Conservation (phyloP, 2,797 vertebrate species). For the Acanthornis magna region DNA sequence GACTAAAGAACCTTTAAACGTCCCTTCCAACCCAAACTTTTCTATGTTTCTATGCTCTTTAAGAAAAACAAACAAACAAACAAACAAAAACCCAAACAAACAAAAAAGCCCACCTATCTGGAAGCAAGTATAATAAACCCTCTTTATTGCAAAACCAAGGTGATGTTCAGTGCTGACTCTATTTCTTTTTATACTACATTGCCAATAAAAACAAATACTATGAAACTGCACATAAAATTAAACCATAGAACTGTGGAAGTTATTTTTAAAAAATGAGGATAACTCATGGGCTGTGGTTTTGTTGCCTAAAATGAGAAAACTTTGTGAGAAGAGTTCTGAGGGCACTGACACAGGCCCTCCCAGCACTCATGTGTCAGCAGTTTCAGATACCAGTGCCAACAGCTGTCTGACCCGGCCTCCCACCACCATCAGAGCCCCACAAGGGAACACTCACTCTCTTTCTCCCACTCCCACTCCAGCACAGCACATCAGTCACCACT, state of each 20-base stretch:
- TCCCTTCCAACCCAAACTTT: background rate
- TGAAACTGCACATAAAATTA: background rate
- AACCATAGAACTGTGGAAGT: background rate
- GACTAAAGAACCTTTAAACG: background rate
- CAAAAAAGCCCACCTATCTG: background rate
- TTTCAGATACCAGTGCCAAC: background rate
- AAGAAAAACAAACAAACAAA: background rate
- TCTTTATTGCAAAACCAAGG: background rate
- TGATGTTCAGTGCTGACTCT: background rate
- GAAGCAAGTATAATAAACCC: background rate
- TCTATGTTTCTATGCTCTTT: background rate
- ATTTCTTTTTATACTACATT: background rate
- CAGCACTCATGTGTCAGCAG: background rate
- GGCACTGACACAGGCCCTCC: background rate
- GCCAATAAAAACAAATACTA: background rate
- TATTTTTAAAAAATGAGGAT: background rate
- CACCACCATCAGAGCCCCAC: background rate
- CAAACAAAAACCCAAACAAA: no score
- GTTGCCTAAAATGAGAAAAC: background rate
- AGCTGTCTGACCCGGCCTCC: background rate
- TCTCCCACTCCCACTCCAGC: background rate
- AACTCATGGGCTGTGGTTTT: background rate
- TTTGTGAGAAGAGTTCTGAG: background rate
- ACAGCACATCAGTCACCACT: background rate
- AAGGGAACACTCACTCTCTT: background rate